Base-by-base conservation (phyloP, 2,113 vertebrate species). In the Onychorhynchus coronatus region DNA sequence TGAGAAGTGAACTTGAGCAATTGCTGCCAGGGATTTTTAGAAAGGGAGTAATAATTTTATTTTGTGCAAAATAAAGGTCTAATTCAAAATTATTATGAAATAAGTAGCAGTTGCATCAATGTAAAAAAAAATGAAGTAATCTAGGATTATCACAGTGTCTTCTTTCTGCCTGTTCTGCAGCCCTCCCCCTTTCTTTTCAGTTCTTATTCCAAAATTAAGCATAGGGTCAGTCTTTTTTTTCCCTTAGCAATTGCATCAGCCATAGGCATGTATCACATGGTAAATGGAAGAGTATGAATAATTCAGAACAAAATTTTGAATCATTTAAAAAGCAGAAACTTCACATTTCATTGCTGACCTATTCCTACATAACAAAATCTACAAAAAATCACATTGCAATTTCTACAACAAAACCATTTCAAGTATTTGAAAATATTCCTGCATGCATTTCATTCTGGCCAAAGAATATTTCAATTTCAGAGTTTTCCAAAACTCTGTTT, bases 191-290 rank as follows among this genome's bases (percentile, higher is more conserved):
- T 74, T 66, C 47, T 77, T 93, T 92, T 39, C 55, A 49, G 27
- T 68, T 90, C 65, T 58, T 75, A 72, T 84, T 84, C 35, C 59
- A 93, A 93, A 91, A 71, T 87, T 59, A 93, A 53, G 27, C 41
- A n/a, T 46, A 53, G 46, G 70, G 76, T 95, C 35, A 91, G 46
- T 55, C 4, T 24, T 85, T 89, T 59, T 84, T 92, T 85, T 92
- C 85, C 42, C 58, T 89, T 78, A 79, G 58, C 41, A 94, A 81
- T 97, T 97, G 96, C 95, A 97, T 97, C 96, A 97, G 96, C 96
- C 86, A 70, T 93, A 93, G 49, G 80, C 88, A 82, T 42, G 70
- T 53, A 52, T 78, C 85, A 92, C 12, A 4, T 93, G 79, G 83
- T 94, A 84, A 92, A 88, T 67, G 28, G 84, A 92, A 88, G 66